Percentiles rank a stretch among this genome's conserved stretches.
phyloP scores from a whole-genome alignment of 2,113 vertebrate genomes.

The Tragulus kanchil region DNA sequence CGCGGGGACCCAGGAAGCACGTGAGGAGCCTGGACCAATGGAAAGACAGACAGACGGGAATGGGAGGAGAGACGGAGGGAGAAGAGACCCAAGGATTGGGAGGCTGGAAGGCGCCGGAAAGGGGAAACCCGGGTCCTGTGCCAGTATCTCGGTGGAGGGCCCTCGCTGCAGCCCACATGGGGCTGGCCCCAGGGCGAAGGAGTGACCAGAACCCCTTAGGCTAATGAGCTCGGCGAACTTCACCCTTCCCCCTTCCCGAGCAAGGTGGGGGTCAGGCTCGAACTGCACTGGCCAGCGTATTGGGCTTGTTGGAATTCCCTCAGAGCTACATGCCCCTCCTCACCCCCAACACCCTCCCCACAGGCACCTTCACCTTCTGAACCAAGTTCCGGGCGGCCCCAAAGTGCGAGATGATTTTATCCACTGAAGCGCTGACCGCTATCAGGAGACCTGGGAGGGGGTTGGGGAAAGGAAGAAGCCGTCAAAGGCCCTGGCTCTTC shows the following conservation, averaged over 20 bases:
- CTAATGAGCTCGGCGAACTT: background rate
- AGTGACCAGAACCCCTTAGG: background rate
- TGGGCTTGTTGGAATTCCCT: background rate
- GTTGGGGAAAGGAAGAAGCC: fast-evolving
- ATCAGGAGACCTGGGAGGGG: constrained; percentile 91
- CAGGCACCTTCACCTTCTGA: constrained; percentile 92
- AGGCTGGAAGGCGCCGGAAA: background rate
- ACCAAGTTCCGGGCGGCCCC: constrained; percentile 94
- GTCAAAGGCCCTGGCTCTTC: background rate
- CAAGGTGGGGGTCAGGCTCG: background rate
- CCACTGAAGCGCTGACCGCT: constrained; percentile 93
- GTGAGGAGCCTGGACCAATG: constrained; percentile 69
- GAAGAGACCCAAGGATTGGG: background rate
- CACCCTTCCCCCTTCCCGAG: background rate
- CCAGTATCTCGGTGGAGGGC: background rate
- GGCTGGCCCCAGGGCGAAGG: background rate
- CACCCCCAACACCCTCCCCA: background rate
- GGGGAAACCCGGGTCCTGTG: background rate
- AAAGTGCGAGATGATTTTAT: constrained; percentile 95
- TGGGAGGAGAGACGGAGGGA: background rate
- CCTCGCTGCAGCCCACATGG: background rate
- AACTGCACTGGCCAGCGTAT: background rate
- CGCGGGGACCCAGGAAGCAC: background rate
- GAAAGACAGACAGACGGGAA: constrained; percentile 64
- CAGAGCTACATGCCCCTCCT: background rate